A percentile compares a stretch with the other conserved stretches of the same genome.
These are phyloP conservation scores for Tetheella fluctuosa DNA, from an alignment of 2,888 invertebrate species.

Conservation along the genomic window DNA sequence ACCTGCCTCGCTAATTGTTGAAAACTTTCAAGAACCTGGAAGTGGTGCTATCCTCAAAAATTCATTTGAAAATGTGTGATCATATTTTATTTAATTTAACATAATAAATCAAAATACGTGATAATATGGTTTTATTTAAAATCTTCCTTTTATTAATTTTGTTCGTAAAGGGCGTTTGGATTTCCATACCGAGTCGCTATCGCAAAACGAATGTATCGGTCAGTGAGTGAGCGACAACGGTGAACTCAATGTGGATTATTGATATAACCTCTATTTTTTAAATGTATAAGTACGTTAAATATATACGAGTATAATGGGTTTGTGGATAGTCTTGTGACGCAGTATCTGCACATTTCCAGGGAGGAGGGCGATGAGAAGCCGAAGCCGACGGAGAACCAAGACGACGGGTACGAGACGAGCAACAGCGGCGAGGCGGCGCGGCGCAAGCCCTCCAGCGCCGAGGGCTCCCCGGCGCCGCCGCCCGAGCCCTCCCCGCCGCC, in stretches of 20 bases:
- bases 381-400: constrained; percentile 89
- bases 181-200: neutral
- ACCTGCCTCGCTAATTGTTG: no score
- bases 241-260: neutral
- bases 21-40: no score
- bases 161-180: neutral
- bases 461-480: constrained; percentile 63
- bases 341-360: constrained; percentile 48
- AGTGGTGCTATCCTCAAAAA: no score
- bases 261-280: no score
- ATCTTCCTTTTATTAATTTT: neutral
- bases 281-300: no score
- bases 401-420: constrained; percentile 96
- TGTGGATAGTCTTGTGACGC: neutral
- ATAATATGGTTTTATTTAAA: neutral
- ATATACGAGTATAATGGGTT: neutral
- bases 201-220: neutral
- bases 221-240: neutral
- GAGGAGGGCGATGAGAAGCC: constrained; percentile 81
- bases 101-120: neutral
- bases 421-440: constrained; percentile 85
- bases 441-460: constrained; percentile 70
- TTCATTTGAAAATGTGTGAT: no score
- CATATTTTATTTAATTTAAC: no score
- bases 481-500: constrained; percentile 58